These are phyloP conservation scores for Rhizomys pruinosus DNA, from an alignment of 2,113 vertebrate genomes.

Conservation along the genomic window DNA sequence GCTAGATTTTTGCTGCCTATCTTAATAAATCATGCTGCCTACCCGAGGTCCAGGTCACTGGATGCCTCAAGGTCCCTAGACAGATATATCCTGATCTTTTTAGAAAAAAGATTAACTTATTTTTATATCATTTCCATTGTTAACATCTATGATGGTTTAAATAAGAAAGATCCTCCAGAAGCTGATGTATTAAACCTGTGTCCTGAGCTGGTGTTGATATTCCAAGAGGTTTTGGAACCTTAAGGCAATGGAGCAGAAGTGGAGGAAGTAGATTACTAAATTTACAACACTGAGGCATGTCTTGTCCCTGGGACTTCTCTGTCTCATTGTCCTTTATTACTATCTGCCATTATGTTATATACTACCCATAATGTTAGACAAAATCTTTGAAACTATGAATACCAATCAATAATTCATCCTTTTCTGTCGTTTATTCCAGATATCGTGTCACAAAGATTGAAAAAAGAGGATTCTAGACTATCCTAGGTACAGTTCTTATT, in stretches of 20 bases:
- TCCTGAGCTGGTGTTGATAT: too few species aligned
- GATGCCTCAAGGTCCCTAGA: too few species aligned
- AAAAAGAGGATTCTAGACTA: background rate
- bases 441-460: background rate
- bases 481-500: background rate
- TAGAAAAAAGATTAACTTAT: background rate
- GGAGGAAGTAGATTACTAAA: background rate
- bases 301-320: background rate
- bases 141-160: background rate
- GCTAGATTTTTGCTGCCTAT: too few species aligned
- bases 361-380: background rate
- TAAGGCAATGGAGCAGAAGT: background rate
- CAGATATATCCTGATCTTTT: background rate
- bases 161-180: background rate
- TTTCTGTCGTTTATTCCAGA: background rate
- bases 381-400: background rate
- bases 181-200: background rate
- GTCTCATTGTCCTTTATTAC: background rate
- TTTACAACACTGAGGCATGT: background rate
- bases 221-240: background rate
- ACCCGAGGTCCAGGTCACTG: too few species aligned
- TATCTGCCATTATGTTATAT: background rate
- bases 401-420: background rate
- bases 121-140: background rate
- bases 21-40: too few species aligned